phyloP scores from a whole-genome alignment of 92 coral and sea anemone species.

The Metridium senile region DNA sequence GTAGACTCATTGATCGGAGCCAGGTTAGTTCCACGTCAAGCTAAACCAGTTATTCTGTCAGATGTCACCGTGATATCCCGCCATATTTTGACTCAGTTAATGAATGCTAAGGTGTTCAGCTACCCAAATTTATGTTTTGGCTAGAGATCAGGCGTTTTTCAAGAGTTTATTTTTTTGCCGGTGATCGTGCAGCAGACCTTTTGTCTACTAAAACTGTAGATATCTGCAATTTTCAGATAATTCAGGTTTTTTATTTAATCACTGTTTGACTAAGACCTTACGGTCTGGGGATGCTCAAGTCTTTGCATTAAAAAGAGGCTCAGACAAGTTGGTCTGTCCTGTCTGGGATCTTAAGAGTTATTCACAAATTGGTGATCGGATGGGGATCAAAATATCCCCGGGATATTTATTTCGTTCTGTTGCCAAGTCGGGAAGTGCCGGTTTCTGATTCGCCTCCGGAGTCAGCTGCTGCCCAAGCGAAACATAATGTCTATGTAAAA shows the following conservation, averaged over 20 bases:
- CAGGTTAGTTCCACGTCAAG: slow-evolving; percentile 19
- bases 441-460: slow-evolving; percentile 11
- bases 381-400: slow-evolving; percentile 8
- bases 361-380: not conserved
- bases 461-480: slow-evolving; percentile 30
- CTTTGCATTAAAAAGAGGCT: slow-evolving; percentile 11
- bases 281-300: slow-evolving; percentile 12
- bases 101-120: not conserved
- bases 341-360: slow-evolving; percentile 19
- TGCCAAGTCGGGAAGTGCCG: slow-evolving; percentile 6
- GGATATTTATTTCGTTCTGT: slow-evolving; percentile 30
- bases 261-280: not conserved
- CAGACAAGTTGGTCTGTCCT: slow-evolving; percentile 5
- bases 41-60: slow-evolving; percentile 6
- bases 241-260: not conserved
- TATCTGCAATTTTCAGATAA: not conserved
- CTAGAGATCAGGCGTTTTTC: slow-evolving; percentile 30
- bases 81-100: not conserved
- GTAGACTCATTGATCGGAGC: slow-evolving; percentile 42
- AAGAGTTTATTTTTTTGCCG: slow-evolving; percentile 27
- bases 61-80: slow-evolving; percentile 5
- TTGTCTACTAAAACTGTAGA: not conserved
- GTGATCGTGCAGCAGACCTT: slow-evolving; percentile 27
- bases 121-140: slow-evolving; percentile 17
- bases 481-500: slow-evolving; percentile 14